Evolutionary conservation across 2,113 vertebrate genomes (phyloP).

Genomic region (Setophaga coronata): DNA sequence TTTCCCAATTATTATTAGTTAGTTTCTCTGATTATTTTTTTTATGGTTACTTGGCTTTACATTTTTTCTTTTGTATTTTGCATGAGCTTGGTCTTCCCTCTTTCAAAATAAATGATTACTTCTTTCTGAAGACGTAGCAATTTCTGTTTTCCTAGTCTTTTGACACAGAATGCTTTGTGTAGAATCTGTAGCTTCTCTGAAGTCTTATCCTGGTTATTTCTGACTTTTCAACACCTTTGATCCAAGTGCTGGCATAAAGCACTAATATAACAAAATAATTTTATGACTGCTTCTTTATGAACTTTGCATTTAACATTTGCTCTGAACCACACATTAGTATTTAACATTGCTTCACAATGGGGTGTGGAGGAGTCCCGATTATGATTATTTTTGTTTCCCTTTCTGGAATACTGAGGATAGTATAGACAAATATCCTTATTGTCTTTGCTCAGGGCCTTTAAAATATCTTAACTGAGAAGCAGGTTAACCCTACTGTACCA

Average conservation of each 20-base stretch:
- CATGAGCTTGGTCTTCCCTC: neutral
- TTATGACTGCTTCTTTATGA: neutral
- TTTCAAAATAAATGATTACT: accelerated
- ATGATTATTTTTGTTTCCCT: neutral
- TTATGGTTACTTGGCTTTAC: neutral
- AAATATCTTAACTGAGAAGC: neutral
- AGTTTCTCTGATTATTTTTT: neutral
- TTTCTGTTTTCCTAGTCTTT: neutral
- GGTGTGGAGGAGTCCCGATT: neutral
- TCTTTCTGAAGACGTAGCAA: neutral
- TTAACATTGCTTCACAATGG: neutral
- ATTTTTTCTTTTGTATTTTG: neutral
- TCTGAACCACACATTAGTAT: neutral
- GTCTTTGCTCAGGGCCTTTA: neutral
- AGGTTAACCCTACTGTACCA: neutral
- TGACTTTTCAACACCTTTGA: neutral
- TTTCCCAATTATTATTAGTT: neutral
- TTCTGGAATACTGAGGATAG: neutral
- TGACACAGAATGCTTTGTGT: neutral
- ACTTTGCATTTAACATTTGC: neutral
- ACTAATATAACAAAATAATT: neutral
- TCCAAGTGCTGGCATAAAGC: neutral
- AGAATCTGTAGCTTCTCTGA: neutral
- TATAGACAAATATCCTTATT: neutral
- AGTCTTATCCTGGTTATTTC: neutral